Conservation (phyloP, 37 sponge, comb jelly and placozoan species). For the Aphrocallistes beatrix region DNA sequence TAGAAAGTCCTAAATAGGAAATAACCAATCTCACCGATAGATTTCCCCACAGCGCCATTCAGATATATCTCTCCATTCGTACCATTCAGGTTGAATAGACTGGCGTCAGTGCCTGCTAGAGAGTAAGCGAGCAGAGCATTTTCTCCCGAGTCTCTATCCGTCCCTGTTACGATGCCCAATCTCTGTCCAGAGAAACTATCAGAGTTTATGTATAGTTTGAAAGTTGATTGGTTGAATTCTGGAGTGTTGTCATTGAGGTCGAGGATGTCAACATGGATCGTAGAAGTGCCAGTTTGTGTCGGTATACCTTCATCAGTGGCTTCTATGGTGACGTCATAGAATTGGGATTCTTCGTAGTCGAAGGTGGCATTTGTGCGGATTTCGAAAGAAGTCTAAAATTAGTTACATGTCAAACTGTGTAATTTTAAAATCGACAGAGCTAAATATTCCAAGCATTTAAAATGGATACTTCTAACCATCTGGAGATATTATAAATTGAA, state of each 20-base stretch:
- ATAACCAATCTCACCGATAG: neutral
- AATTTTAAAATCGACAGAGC: too few species aligned
- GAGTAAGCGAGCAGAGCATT: neutral
- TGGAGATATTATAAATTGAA: too few species aligned
- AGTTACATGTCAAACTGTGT: too few species aligned
- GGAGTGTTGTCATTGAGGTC: conserved; percentile 76
- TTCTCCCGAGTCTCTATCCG: neutral
- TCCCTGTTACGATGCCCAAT: neutral
- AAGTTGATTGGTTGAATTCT: neutral
- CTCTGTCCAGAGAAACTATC: neutral
- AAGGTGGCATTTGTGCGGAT: neutral
- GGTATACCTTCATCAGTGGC: conserved; percentile 30
- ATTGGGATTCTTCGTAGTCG: neutral
- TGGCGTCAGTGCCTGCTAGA: neutral
- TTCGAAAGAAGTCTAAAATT: neutral
- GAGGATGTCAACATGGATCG: conserved; percentile 28
- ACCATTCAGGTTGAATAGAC: neutral
- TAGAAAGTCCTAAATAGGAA: too few species aligned
- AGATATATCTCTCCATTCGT: neutral
- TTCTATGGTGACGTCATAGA: neutral
- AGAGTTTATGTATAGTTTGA: neutral
- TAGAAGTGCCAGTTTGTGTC: conserved; percentile 22
- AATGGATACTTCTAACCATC: too few species aligned
- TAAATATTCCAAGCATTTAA: too few species aligned
- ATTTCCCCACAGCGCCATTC: neutral